phyloP scores from a whole-genome alignment of 53 echinoderm and acorn worm species.

The Stichopus horrens region DNA sequence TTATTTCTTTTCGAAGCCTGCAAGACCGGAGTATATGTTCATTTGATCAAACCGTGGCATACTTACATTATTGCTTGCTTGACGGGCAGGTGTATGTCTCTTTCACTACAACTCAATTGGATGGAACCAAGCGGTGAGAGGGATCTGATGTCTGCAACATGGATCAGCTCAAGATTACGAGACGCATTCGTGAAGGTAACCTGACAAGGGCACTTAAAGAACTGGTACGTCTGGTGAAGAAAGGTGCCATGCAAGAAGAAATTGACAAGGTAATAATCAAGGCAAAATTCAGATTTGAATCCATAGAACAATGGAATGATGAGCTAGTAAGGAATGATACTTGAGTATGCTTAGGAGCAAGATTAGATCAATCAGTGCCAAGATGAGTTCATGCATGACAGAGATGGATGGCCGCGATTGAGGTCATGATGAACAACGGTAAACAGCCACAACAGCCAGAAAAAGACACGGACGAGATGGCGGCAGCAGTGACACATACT shows the following conservation, averaged over 20 bases:
- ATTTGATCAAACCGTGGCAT: too few relatives aligned
- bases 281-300: background rate
- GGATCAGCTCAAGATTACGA: background rate
- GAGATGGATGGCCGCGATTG: too few relatives aligned
- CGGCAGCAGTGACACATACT: background rate
- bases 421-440: background rate
- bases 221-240: background rate
- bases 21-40: too few relatives aligned
- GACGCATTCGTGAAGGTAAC: background rate
- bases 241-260: background rate
- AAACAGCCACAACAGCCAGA: background rate
- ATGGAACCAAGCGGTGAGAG: too few relatives aligned
- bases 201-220: background rate
- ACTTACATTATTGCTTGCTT: too few relatives aligned
- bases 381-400: background rate
- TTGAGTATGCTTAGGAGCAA: background rate
- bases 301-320: background rate
- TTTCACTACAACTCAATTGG: too few relatives aligned
- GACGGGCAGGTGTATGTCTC: too few relatives aligned
- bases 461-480: background rate
- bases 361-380: background rate
- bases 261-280: background rate
- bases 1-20: too few relatives aligned
- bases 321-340: background rate
- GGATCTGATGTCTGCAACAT: slow-evolving; percentile 19